Evolutionary conservation across 2,888 invertebrate species (phyloP), one percentile per base, ranked within the genome.

Genomic region (Epinotia demarniana): DNA sequence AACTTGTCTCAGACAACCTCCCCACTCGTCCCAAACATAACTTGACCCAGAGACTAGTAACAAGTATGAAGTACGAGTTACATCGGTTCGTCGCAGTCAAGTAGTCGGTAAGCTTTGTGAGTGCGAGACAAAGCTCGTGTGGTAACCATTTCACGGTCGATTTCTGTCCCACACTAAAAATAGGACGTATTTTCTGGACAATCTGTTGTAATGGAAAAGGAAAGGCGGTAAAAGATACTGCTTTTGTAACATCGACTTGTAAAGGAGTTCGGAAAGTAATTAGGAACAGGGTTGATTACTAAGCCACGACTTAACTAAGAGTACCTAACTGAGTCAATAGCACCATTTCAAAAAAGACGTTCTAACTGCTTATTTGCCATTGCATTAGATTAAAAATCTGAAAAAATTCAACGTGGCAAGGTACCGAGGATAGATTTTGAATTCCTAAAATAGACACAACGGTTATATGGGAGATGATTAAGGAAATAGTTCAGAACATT

Each of bases 81-180:
- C 39, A 39, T 9, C 39, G 53, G 53, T 53, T 53, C 53, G 53
- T n/a, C 53, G 6, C n/a, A 53, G n/a, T 8, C 53, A 8, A 53
- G 53, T 53, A n/a, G 53, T n/a, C 53, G n/a, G 16, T 49, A 16
- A 12, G 49, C 19, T 9, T 23, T 49, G 12, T 46, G 23, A 43
- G 16, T 16, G 86, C 89, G 88, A 89, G 90, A 90, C 90, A 90
- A 90, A 88, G 88, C 89, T 84, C 85, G 86, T 86, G 91, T 89
- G 91, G 92, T 90, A 90, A 89, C 92, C 87, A 92, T 92, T 93
- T 92, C 91, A 92, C 92, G 92, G 88, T 92, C 92, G 90, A 92
- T 93, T 92, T 91, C 90, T 86, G 86, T 82, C 84, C 86, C 84
- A 85, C 86, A 89, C 89, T 89, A 88, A 89, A 90, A 90, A 87